Percentiles rank a stretch among this genome's conserved stretches.
These are phyloP conservation scores for Zaprionus kolodkinae DNA, from an alignment of 1,140 invertebrate species.

Conservation along the genomic window DNA sequence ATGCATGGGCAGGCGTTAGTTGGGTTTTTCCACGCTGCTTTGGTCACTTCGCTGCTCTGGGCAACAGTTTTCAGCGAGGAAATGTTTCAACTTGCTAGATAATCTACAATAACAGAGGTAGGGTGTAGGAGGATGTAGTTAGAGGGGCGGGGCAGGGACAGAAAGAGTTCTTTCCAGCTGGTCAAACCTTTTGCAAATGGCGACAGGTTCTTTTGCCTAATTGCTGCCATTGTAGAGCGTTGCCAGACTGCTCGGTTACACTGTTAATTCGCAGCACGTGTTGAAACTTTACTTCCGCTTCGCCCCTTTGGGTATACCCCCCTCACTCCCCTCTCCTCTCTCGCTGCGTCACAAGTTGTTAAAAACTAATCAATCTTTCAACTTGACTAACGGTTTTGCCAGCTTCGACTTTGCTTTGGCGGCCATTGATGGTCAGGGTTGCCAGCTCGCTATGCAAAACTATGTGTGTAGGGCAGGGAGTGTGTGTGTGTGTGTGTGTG, in stretches of 20 bases:
- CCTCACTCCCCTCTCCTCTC: not conserved
- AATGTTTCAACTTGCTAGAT: constrained; percentile 42
- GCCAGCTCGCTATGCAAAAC: constrained; percentile 5
- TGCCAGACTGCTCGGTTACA: constrained; percentile 29
- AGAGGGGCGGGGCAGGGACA: not conserved
- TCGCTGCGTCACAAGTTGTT: constrained; percentile 76
- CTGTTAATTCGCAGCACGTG: constrained; percentile 71
- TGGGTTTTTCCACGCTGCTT: constrained; percentile 5
- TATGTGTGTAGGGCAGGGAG: not conserved
- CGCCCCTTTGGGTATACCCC: not conserved
- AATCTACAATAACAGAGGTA: constrained; percentile 17
- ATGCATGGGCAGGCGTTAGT: constrained; percentile 52
- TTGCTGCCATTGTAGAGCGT: constrained; percentile 54
- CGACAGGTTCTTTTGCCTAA: constrained; percentile 41
- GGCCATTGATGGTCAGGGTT: constrained; percentile 61
- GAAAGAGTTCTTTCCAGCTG: too few species aligned
- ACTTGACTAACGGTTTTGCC: constrained; percentile 77
- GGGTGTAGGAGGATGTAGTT: not conserved
- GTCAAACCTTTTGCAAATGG: constrained; percentile 25
- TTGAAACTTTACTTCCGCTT: constrained; percentile 35
- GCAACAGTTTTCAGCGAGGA: not conserved
- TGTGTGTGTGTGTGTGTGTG: constrained; percentile 13
- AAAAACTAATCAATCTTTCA: constrained; percentile 83
- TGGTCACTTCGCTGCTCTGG: constrained; percentile 15
- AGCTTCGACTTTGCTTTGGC: constrained; percentile 62